phyloP scores from a whole-genome alignment of 2,888 invertebrate species.

The Pachydiplax longipennis region DNA sequence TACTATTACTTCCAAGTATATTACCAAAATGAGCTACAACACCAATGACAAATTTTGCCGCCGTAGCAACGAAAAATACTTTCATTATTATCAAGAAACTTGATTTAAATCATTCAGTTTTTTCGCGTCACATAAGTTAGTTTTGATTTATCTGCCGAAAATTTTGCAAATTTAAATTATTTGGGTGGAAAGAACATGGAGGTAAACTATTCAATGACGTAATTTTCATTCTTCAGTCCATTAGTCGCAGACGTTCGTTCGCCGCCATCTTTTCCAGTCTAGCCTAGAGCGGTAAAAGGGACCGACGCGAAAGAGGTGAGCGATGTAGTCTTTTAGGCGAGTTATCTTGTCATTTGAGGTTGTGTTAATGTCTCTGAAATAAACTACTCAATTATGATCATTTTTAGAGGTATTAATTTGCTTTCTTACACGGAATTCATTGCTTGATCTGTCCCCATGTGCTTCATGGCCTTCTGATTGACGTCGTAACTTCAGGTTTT shows the following conservation, averaged over 20 bases:
- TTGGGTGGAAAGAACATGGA: not conserved
- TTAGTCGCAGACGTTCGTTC: conserved; percentile 39
- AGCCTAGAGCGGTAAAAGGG: conserved; percentile 42
- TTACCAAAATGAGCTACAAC: too few species aligned
- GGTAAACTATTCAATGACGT: conserved; percentile 8
- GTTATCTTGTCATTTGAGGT: not conserved
- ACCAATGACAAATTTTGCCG: not conserved
- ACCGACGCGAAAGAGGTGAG: conserved; percentile 5
- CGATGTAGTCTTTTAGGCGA: not conserved
- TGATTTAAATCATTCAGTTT: not conserved
- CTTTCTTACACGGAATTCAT: not conserved
- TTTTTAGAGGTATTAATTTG: not conserved
- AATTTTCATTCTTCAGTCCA: conserved; percentile 43
- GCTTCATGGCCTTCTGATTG: conserved; percentile 23
- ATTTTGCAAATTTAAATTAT: not conserved
- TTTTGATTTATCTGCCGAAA: not conserved
- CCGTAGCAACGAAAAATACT: not conserved
- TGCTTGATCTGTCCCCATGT: not conserved
- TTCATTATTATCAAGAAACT: not conserved
- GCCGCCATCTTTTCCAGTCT: conserved; percentile 40
- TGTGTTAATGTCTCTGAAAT: not conserved
- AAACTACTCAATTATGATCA: not conserved
- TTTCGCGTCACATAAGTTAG: not conserved
- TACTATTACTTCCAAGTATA: too few species aligned
- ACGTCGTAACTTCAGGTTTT: conserved; percentile 27